Evolutionary conservation across 2,888 invertebrate genomes (phyloP).

Genomic region (Pachymerium ferrugineum): DNA sequence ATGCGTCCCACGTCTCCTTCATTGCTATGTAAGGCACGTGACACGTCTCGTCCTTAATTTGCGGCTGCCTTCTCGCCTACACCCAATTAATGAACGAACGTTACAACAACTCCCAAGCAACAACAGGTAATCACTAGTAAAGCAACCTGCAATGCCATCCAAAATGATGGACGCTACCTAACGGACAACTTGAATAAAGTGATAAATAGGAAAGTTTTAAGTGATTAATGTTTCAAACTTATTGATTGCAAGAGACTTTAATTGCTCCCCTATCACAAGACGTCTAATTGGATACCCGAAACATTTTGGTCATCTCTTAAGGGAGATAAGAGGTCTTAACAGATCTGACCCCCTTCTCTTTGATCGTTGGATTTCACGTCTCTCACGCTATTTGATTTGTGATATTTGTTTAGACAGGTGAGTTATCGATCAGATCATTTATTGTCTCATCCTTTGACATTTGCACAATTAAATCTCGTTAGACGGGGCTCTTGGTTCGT

Average conservation of each 20-base stretch:
- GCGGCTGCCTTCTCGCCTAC: neutral
- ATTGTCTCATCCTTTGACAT: neutral
- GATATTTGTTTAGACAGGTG: neutral
- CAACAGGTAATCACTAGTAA: neutral
- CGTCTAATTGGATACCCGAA: neutral
- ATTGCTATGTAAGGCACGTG: neutral
- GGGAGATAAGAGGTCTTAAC: neutral
- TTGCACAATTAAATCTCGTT: no score
- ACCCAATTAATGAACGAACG: neutral
- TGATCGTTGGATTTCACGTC: neutral
- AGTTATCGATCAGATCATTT: neutral
- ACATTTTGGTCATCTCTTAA: neutral
- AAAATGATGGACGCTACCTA: no score
- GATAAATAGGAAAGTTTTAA: no score
- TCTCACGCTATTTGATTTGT: conserved; percentile 1
- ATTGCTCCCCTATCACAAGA: neutral
- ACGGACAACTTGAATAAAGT: no score
- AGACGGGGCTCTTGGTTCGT: no score
- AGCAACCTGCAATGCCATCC: no score
- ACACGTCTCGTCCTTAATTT: neutral
- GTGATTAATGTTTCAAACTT: no score
- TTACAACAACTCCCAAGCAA: no score
- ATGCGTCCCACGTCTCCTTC: neutral
- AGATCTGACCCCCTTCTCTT: neutral
- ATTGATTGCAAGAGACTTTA: no score